Evolutionary conservation across 2,888 invertebrate genomes (phyloP).

Genomic region (Sepioteuthis lessoniana): DNA sequence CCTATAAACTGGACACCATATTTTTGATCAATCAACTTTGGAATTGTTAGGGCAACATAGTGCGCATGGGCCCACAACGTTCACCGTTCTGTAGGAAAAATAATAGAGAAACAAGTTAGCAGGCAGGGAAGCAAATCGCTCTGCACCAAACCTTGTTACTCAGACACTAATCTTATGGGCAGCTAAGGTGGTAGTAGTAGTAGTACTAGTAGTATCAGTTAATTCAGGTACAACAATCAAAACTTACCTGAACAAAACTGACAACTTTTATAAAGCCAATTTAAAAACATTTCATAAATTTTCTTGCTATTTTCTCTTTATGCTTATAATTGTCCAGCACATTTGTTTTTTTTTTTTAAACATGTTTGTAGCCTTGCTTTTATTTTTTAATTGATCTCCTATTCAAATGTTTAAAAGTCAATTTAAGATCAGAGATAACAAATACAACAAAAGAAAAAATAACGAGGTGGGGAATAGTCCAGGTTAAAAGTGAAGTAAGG

Average conservation of each 20-base stretch:
- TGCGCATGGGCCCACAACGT: constrained; percentile 53
- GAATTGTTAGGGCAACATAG: constrained; percentile 52
- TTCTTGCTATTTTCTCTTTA: background rate
- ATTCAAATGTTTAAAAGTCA: background rate
- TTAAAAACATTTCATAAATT: no score
- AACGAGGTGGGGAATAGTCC: no score
- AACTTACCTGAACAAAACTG: constrained; percentile 47
- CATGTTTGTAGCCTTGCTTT: background rate
- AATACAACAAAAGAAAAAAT: no score
- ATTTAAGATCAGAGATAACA: background rate
- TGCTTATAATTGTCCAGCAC: background rate
- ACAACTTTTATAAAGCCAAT: constrained; percentile 40
- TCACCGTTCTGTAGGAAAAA: constrained; percentile 65
- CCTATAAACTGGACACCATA: constrained; percentile 64
- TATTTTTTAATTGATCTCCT: background rate
- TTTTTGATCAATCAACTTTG: constrained; percentile 52
- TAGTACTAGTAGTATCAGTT: constrained; percentile 34
- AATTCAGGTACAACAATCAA: constrained; percentile 44
- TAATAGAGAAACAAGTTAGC: constrained; percentile 53
- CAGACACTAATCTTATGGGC: constrained; percentile 40
- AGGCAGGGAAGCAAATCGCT: constrained; percentile 48
- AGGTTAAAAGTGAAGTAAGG: no score
- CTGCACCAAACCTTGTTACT: constrained; percentile 48
- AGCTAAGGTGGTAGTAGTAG: background rate
- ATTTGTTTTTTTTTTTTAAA: background rate